A percentile compares a stretch with the other conserved stretches of the same genome.
These are phyloP conservation scores for Thripadectes ignobilis DNA, from an alignment of 2,797 vertebrate genomes.

Conservation along the genomic window DNA sequence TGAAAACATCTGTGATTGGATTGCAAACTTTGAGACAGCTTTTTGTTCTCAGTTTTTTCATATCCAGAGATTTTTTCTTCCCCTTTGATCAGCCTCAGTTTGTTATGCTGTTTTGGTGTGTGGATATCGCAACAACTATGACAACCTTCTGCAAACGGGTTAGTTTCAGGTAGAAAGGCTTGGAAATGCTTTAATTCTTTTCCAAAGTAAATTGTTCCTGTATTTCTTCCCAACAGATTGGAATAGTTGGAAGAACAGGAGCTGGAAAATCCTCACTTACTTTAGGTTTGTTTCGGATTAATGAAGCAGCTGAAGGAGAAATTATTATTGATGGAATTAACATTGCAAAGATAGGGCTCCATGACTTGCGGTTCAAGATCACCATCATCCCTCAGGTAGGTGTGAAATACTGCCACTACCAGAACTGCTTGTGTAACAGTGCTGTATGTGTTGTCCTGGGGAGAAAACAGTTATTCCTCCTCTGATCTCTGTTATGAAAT, in stretches of 20 bases:
- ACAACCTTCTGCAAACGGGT: not conserved
- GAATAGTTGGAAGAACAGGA: conserved; percentile 94
- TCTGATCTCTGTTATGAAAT: not conserved
- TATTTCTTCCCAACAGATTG: conserved; percentile 78
- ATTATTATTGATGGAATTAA: conserved; percentile 89
- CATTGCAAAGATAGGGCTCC: conserved; percentile 89
- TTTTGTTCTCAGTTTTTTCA: not conserved
- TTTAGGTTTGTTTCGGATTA: conserved; percentile 93
- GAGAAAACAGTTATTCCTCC: not conserved
- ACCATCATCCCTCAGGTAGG: conserved; percentile 94
- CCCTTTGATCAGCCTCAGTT: not conserved
- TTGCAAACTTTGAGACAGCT: not conserved
- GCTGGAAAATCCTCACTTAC: conserved; percentile 95
- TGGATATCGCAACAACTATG: not conserved
- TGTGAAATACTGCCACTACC: not conserved
- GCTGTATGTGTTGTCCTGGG: not conserved
- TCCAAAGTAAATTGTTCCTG: not conserved
- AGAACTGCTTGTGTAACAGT: not conserved
- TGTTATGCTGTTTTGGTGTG: not conserved
- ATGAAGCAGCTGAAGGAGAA: conserved; percentile 86
- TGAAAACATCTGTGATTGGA: not conserved
- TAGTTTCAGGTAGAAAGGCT: not conserved
- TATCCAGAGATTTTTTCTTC: not conserved
- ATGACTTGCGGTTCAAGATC: conserved; percentile 90
- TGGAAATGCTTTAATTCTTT: not conserved